A percentile compares a stretch with the other conserved stretches of the same genome.
phyloP scores from a whole-genome alignment of 2,113 vertebrate genomes.

The Tyto alba region DNA sequence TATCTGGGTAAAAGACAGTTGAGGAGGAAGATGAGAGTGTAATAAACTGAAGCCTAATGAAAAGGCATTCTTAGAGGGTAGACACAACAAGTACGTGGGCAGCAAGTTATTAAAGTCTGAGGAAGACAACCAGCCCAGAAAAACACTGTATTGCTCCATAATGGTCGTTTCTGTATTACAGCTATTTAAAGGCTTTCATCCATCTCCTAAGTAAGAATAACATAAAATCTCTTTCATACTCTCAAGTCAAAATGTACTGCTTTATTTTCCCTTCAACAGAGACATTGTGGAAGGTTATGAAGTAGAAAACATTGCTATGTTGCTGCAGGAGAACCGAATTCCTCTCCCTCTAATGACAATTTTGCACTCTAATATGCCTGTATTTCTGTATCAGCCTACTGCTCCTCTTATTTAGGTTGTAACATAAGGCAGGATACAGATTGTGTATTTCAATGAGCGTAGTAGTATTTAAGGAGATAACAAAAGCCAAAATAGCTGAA shows the following conservation, averaged over 20 bases:
- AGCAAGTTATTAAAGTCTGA: background rate
- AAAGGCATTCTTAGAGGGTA: background rate
- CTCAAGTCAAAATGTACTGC: background rate
- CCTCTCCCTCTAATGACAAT: background rate
- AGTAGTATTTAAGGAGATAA: constrained; percentile 5
- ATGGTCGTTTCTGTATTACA: background rate
- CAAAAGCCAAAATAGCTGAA: background rate
- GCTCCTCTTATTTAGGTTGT: background rate
- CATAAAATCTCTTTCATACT: background rate
- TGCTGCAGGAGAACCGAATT: background rate
- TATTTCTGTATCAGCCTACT: background rate
- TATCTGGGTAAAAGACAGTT: background rate
- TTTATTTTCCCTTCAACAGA: background rate
- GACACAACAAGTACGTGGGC: background rate
- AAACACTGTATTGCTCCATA: background rate
- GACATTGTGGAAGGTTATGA: background rate
- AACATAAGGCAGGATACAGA: background rate
- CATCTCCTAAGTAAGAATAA: background rate
- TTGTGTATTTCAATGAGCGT: background rate
- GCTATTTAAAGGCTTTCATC: background rate
- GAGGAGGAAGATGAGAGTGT: background rate
- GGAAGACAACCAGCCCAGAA: background rate
- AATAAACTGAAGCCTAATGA: background rate
- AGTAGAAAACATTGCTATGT: background rate
- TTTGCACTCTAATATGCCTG: background rate